phyloP scores from a whole-genome alignment of 2,113 vertebrate species.

The Gymnogyps californianus region DNA sequence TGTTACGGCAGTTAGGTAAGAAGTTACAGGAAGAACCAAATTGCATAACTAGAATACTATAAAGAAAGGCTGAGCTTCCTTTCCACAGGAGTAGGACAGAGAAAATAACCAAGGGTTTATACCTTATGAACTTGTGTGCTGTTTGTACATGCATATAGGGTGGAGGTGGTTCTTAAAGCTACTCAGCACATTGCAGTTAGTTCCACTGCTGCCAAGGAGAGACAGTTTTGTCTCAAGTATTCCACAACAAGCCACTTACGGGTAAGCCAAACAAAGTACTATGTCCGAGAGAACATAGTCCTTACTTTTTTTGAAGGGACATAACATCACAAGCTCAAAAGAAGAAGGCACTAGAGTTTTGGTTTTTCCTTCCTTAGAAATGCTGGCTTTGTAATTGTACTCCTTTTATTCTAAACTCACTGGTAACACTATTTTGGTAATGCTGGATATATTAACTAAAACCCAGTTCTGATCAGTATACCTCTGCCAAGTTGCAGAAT shows the following conservation, averaged over 20 bases:
- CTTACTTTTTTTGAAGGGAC: background rate
- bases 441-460: background rate
- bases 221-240: background rate
- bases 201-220: background rate
- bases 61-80: background rate
- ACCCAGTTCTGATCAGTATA: background rate
- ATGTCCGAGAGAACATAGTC: slow-evolving; percentile 11
- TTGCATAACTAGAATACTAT: background rate
- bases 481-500: background rate
- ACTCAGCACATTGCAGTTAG: background rate
- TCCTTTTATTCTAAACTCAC: background rate
- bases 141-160: background rate
- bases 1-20: background rate
- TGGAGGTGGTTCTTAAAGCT: background rate
- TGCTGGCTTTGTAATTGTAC: slow-evolving; percentile 44
- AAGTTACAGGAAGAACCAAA: slow-evolving; percentile 15
- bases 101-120: background rate
- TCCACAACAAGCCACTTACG: background rate
- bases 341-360: slow-evolving; percentile 71
- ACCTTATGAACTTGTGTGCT: background rate
- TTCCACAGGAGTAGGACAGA: background rate
- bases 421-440: slow-evolving; percentile 6
- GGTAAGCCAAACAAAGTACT: background rate
- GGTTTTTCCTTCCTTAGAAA: slow-evolving; percentile 38
- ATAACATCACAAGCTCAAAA: slow-evolving; percentile 16